phyloP scores from a whole-genome alignment of 2,113 vertebrate genomes.

The Dunckerocampus dactyliophorus region DNA sequence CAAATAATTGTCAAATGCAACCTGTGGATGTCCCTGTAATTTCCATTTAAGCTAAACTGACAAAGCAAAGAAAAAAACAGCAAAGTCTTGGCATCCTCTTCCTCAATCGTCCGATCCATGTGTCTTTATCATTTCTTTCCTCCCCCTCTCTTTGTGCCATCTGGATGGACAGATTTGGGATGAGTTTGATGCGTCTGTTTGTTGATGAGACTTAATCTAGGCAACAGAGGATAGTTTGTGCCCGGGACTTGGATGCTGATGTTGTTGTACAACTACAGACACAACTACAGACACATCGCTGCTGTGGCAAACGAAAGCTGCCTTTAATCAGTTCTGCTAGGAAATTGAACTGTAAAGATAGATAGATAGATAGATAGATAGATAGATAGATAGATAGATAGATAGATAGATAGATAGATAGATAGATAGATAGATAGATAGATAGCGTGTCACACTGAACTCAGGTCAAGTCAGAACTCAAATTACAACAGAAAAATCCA shows the following conservation, averaged over 20 bases:
- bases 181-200: constrained; percentile 53
- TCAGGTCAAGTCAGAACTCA: constrained; percentile 39
- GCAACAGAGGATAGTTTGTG: constrained; percentile 41
- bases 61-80: constrained; percentile 1
- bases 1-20: not conserved
- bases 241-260: constrained; percentile 34
- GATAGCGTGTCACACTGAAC: constrained; percentile 23
- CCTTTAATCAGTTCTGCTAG: constrained; percentile 24
- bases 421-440: not conserved
- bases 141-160: constrained; percentile 56
- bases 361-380: not conserved
- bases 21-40: not conserved
- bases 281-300: constrained; percentile 26
- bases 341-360: constrained; percentile 10
- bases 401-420: not conserved
- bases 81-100: constrained; percentile 25
- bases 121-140: constrained; percentile 26
- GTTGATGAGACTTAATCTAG: constrained; percentile 59
- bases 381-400: not conserved
- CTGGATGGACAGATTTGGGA: constrained; percentile 64
- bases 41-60: constrained; percentile 15
- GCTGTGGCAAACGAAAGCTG: constrained; percentile 22
- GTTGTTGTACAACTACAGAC: constrained; percentile 28
- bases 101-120: constrained; percentile 19
- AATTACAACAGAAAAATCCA: constrained; percentile 32